Base-by-base conservation (phyloP, 2,888 invertebrate genomes). In the Leucoptera coffeella region DNA sequence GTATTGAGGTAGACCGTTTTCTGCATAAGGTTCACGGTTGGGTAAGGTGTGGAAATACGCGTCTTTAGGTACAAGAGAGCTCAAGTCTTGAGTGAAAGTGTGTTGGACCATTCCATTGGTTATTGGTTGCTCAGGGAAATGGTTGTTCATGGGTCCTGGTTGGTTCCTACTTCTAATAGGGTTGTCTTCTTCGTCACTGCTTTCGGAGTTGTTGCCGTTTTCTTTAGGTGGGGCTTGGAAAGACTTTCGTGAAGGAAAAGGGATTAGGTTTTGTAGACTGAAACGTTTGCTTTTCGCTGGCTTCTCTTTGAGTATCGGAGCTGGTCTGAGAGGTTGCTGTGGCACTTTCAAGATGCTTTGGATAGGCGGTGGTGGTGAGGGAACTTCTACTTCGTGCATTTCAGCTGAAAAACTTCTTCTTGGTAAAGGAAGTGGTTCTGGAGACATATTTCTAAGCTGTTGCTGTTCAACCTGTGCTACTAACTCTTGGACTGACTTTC, bases 31-130 rank as follows among this genome's bases (percentile, higher is more conserved):
- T 23, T 46, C 67, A 25, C 72, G 54, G 42, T 74, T 74, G 1
- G 77, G 71, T 19, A 77, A 58, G 29, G 77, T 76, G 37, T 77
- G 77, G 38, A 77, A 77, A 41, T 77, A 77, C 2, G 77, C 77
- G 45, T 77, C 77, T 51, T 76, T 77, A 8, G 77, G 77, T 27
- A 76, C 58, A 40, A 73, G 55, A 0, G 56, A 34, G 12, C 58
- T 42, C 20, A 55, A 36, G 27, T 65, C 60, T 15, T 45, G 47
- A 12, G 45, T 38, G 29, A 47, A 42, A 24, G 42, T 38, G 17
- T 17, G 17, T 6, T 7, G 6, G 9, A 7, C 9, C 6, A 7
- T 7, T 7, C 6, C 17, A 9, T 17, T 6, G 35, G 38, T 21
- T 48, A 46, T 22, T 43, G 42, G 14, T 41, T 42, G 13, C 41